These are phyloP conservation scores for Bilobella aurantiaca DNA, from an alignment of 1,140 invertebrate genomes.

Conservation along the genomic window DNA sequence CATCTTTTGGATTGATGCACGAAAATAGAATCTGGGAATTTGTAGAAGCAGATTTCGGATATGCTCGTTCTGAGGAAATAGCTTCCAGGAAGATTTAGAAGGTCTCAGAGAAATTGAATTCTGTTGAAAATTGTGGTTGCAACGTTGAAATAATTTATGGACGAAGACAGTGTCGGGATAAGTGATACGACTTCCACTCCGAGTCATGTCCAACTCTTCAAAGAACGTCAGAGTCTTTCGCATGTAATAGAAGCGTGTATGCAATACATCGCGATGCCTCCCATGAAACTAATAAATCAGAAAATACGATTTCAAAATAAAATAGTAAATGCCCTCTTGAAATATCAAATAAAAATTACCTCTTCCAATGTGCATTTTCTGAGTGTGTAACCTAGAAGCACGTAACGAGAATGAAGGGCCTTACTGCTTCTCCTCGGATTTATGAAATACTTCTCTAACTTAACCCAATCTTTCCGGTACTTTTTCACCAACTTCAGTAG, in stretches of 20 bases:
- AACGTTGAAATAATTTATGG: not conserved
- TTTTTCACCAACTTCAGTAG: not conserved
- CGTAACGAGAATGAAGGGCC: not conserved
- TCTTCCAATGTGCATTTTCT: not conserved
- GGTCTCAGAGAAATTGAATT: not conserved
- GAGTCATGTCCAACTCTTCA: not conserved
- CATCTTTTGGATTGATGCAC: not conserved
- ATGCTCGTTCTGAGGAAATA: not conserved
- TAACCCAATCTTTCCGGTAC: not conserved
- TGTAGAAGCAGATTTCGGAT: not conserved
- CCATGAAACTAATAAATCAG: not conserved
- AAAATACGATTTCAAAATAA: not conserved
- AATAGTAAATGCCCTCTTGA: not conserved
- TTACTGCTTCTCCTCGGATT: not conserved
- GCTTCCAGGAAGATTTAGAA: not conserved
- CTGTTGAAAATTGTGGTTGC: too few relatives aligned
- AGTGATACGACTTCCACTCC: not conserved
- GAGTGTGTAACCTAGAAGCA: not conserved
- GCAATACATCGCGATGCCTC: not conserved
- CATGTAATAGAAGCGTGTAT: not conserved
- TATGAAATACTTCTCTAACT: not conserved
- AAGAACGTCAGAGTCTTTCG: not conserved
- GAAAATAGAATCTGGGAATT: not conserved
- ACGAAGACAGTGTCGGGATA: not conserved
- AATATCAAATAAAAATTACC: not conserved